These are phyloP conservation scores for Lophotriccus pileatus DNA, from an alignment of 2,797 vertebrate species.

Conservation along the genomic window DNA sequence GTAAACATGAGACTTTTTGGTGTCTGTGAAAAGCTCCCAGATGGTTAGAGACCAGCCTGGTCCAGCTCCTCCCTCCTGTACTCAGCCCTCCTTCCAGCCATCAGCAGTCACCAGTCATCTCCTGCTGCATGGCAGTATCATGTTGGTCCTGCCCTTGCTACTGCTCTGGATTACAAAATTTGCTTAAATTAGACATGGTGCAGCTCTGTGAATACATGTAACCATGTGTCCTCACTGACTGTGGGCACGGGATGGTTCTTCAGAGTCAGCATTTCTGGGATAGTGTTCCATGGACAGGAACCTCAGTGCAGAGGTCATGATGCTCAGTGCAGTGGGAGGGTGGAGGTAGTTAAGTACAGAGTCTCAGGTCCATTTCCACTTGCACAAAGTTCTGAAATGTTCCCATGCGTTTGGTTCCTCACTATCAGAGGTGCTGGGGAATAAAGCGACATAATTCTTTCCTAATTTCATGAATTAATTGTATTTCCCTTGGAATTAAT, in stretches of 20 bases:
- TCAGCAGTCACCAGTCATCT: background rate
- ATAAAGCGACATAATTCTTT: background rate
- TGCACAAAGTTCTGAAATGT: background rate
- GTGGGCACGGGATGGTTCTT: background rate
- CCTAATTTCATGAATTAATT: background rate
- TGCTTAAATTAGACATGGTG: background rate
- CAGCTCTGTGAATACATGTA: background rate
- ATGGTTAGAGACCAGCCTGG: background rate
- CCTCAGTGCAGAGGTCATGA: accelerated
- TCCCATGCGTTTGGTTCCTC: background rate
- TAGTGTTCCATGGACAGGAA: background rate
- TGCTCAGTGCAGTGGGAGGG: accelerated
- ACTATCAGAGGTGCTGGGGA: background rate
- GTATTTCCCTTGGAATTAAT: background rate
- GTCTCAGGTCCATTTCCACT: background rate
- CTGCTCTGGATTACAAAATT: background rate
- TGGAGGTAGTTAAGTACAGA: background rate
- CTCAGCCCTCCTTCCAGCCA: background rate
- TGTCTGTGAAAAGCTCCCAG: background rate
- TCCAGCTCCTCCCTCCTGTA: background rate
- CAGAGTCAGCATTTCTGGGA: background rate
- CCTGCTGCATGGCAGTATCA: background rate
- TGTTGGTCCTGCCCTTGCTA: background rate
- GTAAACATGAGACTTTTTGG: background rate
- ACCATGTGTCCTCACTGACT: background rate